Evolutionary conservation across 2,888 invertebrate genomes (phyloP).

Genomic region (Ormyrus thymus): DNA sequence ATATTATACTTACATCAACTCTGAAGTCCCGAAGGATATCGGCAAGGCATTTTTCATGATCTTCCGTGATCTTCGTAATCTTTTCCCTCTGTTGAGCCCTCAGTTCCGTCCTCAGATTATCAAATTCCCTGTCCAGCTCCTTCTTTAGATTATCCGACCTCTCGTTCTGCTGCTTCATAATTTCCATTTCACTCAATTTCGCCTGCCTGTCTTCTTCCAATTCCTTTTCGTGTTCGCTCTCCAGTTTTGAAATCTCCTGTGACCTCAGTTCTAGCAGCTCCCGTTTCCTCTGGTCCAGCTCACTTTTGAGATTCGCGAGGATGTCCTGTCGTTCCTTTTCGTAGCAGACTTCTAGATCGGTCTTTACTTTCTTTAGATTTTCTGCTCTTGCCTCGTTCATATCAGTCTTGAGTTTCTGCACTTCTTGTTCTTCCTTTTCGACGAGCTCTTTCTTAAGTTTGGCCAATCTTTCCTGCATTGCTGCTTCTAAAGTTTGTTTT

Average conservation of each 20-base stretch:
- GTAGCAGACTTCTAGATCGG: conserved; percentile 70
- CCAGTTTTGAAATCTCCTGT: conserved; percentile 77
- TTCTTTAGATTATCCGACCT: conserved; percentile 80
- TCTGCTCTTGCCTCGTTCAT: conserved; percentile 68
- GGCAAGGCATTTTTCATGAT: conserved; percentile 71
- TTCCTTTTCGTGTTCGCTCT: conserved; percentile 76
- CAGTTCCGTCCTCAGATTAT: conserved; percentile 67
- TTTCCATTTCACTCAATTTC: conserved; percentile 67
- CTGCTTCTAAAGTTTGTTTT: conserved; percentile 75
- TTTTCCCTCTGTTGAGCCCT: conserved; percentile 68
- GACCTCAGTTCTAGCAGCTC: conserved; percentile 75
- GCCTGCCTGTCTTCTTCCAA: conserved; percentile 70
- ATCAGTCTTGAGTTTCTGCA: conserved; percentile 65
- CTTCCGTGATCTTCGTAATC: conserved; percentile 71
- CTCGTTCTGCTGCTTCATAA: conserved; percentile 75
- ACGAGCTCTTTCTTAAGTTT: conserved; percentile 76
- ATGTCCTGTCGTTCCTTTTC: conserved; percentile 73
- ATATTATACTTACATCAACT: conserved; percentile 77
- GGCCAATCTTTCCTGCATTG: conserved; percentile 74
- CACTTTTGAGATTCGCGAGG: conserved; percentile 74
- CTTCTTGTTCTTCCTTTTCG: conserved; percentile 70
- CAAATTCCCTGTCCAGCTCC: conserved; percentile 71
- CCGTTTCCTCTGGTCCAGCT: conserved; percentile 75
- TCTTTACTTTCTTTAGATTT: conserved; percentile 67
- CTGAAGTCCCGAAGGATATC: conserved; percentile 77